phyloP scores from a whole-genome alignment of 2,888 invertebrate genomes.

The Aphodius granarius region DNA sequence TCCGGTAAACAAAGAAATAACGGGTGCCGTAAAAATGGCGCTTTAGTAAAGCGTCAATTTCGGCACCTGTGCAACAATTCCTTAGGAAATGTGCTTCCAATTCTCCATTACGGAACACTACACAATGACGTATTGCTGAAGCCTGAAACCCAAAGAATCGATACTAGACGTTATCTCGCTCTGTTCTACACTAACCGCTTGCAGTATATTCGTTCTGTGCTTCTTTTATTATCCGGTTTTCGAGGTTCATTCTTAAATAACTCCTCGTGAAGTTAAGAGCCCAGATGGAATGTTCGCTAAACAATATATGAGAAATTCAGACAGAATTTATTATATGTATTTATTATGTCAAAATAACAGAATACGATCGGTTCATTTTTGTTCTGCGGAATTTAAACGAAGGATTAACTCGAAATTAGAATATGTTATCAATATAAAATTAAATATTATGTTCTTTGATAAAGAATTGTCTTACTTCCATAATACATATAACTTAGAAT shows the following conservation, averaged over 20 bases:
- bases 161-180: background rate
- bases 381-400: too few species aligned
- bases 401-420: too few species aligned
- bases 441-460: too few species aligned
- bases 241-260: background rate
- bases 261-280: background rate
- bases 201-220: background rate
- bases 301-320: background rate
- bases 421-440: too few species aligned
- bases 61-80: conserved; percentile 6
- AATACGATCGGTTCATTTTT: too few species aligned
- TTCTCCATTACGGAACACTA: background rate
- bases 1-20: background rate
- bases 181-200: background rate
- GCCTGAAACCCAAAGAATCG: background rate
- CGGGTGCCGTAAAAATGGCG: background rate
- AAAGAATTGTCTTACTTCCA: too few species aligned
- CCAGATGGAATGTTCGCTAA: background rate
- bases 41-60: conserved; percentile 11
- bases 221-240: background rate
- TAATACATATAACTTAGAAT: too few species aligned
- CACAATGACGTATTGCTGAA: background rate
- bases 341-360: background rate
- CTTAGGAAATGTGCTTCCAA: background rate
- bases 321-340: too few species aligned